Evolutionary conservation across 2,797 vertebrate species (phyloP).

Genomic region (Coregonus sp.): DNA sequence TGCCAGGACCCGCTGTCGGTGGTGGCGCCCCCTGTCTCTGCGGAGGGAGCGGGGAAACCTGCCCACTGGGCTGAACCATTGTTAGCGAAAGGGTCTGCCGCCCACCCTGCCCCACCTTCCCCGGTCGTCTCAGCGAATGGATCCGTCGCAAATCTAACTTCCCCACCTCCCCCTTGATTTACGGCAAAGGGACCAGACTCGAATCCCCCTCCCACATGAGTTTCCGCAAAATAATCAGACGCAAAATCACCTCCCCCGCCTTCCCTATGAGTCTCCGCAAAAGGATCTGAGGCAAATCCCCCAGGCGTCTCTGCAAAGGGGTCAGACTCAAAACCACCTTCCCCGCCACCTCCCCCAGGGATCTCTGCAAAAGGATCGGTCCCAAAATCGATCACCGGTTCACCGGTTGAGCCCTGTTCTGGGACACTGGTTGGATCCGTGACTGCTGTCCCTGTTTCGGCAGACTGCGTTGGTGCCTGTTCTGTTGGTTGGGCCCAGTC

Average conservation of each 20-base stretch:
- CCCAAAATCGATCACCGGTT: constrained; percentile 19
- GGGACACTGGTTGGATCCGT: background rate
- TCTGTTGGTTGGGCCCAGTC: constrained; percentile 24
- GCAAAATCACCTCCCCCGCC: background rate
- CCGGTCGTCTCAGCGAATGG: constrained; percentile 20
- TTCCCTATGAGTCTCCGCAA: constrained; percentile 6
- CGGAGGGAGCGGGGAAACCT: constrained; percentile 61
- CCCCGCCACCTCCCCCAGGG: background rate
- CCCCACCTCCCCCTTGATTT: background rate
- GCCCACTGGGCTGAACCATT: constrained; percentile 46
- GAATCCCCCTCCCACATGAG: constrained; percentile 5
- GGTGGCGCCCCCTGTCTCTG: constrained; percentile 49
- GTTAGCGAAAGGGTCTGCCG: constrained; percentile 25
- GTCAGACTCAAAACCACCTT: constrained; percentile 12
- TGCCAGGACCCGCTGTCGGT: constrained; percentile 58
- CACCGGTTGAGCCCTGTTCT: constrained; percentile 17
- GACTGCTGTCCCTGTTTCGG: background rate
- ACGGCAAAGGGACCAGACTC: constrained; percentile 18
- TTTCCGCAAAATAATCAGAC: constrained; percentile 17
- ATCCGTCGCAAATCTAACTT: constrained; percentile 19
- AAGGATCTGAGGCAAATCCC: constrained; percentile 22
- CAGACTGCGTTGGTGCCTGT: constrained; percentile 5
- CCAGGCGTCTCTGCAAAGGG: constrained; percentile 2
- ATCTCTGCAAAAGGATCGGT: constrained; percentile 26
- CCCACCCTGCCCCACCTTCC: background rate